A percentile compares a stretch with the other conserved stretches of the same genome.
Conservation (phyloP, 2,797 vertebrate species). For the Sebastes dallii region DNA sequence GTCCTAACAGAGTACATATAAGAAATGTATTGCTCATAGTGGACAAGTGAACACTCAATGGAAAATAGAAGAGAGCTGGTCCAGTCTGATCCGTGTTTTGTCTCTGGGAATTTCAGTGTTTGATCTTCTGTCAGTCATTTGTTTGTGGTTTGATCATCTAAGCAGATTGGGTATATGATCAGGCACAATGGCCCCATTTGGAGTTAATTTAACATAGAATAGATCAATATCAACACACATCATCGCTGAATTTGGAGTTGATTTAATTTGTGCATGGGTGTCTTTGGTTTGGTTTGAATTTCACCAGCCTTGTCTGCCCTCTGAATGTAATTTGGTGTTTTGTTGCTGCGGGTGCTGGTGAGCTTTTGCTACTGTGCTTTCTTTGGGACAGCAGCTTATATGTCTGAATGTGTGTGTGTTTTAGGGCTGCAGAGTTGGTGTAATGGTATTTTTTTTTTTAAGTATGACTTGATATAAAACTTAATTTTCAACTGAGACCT, state of each 20-base stretch:
- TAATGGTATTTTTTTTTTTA: neutral
- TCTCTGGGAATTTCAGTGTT: constrained; percentile 13
- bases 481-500: neutral
- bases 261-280: constrained; percentile 63
- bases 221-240: constrained; percentile 52
- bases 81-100: constrained; percentile 22
- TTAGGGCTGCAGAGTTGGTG: constrained; percentile 37
- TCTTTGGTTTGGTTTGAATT: constrained; percentile 46
- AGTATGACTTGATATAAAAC: neutral
- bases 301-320: constrained; percentile 8
- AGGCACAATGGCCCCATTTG: constrained; percentile 9
- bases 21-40: neutral
- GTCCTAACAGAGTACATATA: neutral
- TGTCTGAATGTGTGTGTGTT: neutral
- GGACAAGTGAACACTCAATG: constrained; percentile 26
- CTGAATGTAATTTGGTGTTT: constrained; percentile 16
- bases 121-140: constrained; percentile 14
- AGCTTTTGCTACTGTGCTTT: constrained; percentile 38
- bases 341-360: constrained; percentile 41
- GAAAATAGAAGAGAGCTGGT: constrained; percentile 18
- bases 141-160: constrained; percentile 29
- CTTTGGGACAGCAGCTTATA: neutral
- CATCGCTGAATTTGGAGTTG: constrained; percentile 43
- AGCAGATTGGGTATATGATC: constrained; percentile 9
- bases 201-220: constrained; percentile 19